Evolutionary conservation across 2,797 vertebrate genomes (phyloP).

Genomic region (Pangasius krempfi): DNA sequence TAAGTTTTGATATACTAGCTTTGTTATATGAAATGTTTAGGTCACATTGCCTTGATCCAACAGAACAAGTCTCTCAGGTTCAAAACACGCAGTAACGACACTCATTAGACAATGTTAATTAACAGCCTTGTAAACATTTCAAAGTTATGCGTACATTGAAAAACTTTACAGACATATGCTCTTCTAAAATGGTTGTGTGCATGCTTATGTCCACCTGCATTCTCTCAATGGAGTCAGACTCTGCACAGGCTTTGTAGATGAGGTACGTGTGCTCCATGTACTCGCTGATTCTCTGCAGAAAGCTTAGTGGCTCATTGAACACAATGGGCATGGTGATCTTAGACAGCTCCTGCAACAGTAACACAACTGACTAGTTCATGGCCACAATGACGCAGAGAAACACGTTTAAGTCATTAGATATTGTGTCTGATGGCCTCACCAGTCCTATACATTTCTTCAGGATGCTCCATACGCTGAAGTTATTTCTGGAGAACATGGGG

Average conservation of each 20-base stretch:
- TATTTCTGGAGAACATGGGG: conserved; percentile 90
- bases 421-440: conserved; percentile 74
- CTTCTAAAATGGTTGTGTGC: neutral
- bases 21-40: neutral
- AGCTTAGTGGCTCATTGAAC: conserved; percentile 96
- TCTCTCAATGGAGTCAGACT: conserved; percentile 84
- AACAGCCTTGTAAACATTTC: neutral
- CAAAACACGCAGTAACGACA: too few relatives aligned
- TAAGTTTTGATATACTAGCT: neutral
- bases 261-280: conserved; percentile 99
- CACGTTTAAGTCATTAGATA: neutral
- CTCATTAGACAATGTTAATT: neutral
- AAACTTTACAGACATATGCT: neutral
- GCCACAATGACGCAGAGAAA: neutral
- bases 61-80: too few relatives aligned
- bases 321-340: conserved; percentile 98
- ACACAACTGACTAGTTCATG: neutral
- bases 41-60: neutral
- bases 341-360: conserved; percentile 84
- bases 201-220: conserved; percentile 83
- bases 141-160: neutral
- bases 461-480: conserved; percentile 94
- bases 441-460: conserved; percentile 96
- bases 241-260: conserved; percentile 85
- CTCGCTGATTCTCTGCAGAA: conserved; percentile 94